A percentile compares a stretch with the other conserved stretches of the same genome.
Evolutionary conservation across 1,140 invertebrate genomes (phyloP).

Genomic region (Holotrichia oblita): DNA sequence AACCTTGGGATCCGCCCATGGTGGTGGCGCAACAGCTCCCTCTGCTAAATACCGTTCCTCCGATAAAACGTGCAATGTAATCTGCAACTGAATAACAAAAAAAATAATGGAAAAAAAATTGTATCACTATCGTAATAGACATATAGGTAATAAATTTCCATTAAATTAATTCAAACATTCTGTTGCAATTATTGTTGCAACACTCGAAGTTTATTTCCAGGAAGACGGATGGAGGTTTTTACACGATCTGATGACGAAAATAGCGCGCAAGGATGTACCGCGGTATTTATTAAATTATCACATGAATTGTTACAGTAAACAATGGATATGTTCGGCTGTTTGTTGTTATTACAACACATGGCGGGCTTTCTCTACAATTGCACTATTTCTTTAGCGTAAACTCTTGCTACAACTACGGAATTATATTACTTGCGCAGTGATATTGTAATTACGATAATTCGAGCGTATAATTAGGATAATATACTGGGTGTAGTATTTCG

Average conservation of each 20-base stretch:
- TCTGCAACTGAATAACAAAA: conserved; percentile 19
- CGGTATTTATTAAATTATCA: not conserved
- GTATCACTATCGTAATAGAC: not conserved
- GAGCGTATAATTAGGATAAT: not conserved
- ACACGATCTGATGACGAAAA: conserved; percentile 1
- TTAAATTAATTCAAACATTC: not conserved
- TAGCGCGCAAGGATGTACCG: not conserved
- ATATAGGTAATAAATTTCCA: not conserved
- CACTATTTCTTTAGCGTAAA: not conserved
- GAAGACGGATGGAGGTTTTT: not conserved
- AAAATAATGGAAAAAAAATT: not conserved
- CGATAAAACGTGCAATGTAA: not conserved
- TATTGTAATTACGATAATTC: not conserved
- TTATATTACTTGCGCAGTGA: not conserved
- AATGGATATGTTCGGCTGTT: not conserved
- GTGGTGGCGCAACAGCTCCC: conserved; percentile 78
- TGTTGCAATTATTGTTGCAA: not conserved
- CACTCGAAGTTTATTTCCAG: not conserved
- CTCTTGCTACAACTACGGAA: too few relatives aligned
- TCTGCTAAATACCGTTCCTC: conserved; percentile 45
- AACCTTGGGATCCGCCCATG: conserved; percentile 81
- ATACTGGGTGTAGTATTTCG: not conserved
- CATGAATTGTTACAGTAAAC: not conserved
- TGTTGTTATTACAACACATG: not conserved
- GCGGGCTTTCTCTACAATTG: not conserved